A percentile compares a stretch with the other conserved stretches of the same genome.
Conservation (phyloP, 2,797 vertebrate species). For the Muscicapa striata region DNA sequence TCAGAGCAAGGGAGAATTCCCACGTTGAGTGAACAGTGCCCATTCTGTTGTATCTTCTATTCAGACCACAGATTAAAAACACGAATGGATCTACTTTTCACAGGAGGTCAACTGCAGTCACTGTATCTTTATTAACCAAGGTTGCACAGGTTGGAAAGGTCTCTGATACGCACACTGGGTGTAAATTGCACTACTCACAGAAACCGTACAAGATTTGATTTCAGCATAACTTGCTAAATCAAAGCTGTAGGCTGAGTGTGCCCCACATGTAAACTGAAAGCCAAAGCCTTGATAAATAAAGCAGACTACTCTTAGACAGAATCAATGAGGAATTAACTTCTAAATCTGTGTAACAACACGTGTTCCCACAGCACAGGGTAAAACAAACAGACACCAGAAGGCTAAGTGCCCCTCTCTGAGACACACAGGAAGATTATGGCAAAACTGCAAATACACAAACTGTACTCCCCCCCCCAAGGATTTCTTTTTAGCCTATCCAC, state of each 20-base stretch:
- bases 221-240: neutral
- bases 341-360: neutral
- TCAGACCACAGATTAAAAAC: constrained; percentile 7
- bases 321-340: neutral
- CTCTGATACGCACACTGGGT: fast-evolving
- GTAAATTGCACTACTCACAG: neutral
- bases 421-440: neutral
- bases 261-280: neutral
- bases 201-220: neutral
- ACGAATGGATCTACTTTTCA: constrained; percentile 12
- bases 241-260: neutral
- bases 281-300: neutral
- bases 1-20: constrained; percentile 33
- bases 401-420: neutral
- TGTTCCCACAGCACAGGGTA: neutral
- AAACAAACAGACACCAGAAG: neutral
- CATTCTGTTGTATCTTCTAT: constrained; percentile 10
- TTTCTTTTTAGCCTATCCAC: neutral
- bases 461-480: neutral
- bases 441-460: neutral
- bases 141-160: constrained; percentile 6
- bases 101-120: constrained; percentile 10
- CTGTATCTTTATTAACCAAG: neutral
- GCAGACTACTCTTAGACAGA: neutral
- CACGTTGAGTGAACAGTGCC: constrained; percentile 23